These are phyloP conservation scores for Mnemiopsis leidyi DNA, from an alignment of 37 sponge, comb jelly and placozoan genomes.

Conservation along the genomic window DNA sequence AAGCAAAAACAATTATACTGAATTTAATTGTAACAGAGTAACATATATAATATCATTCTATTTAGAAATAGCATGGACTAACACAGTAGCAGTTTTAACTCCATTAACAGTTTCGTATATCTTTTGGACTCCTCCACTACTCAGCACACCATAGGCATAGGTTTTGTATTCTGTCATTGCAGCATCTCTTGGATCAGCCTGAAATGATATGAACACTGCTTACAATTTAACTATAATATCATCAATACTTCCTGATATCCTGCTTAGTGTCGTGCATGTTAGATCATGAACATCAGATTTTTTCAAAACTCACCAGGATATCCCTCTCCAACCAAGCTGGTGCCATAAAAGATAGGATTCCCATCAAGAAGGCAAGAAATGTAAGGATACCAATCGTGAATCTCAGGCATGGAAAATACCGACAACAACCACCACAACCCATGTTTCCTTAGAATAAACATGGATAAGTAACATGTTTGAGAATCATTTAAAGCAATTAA, in stretches of 20 bases:
- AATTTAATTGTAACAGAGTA: too few species aligned
- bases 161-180: background rate
- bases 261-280: too few species aligned
- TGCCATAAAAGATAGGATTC: conserved; percentile 8
- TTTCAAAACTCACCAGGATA: background rate
- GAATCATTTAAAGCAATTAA: too few species aligned
- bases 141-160: conserved; percentile 3
- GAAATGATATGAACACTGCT: background rate
- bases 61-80: too few species aligned
- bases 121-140: conserved; percentile 32
- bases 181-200: background rate
- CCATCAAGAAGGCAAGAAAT: conserved; percentile 53
- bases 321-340: conserved; percentile 56
- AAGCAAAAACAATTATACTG: too few species aligned
- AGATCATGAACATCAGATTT: too few species aligned
- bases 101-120: too few species aligned
- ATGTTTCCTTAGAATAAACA: background rate
- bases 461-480: too few species aligned
- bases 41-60: too few species aligned
- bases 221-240: background rate
- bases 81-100: too few species aligned
- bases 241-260: too few species aligned
- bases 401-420: conserved; percentile 64
- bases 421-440: conserved; percentile 63
- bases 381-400: conserved; percentile 56